These are phyloP conservation scores for Tachina fera DNA, from an alignment of 2,888 invertebrate species.

Conservation along the genomic window DNA sequence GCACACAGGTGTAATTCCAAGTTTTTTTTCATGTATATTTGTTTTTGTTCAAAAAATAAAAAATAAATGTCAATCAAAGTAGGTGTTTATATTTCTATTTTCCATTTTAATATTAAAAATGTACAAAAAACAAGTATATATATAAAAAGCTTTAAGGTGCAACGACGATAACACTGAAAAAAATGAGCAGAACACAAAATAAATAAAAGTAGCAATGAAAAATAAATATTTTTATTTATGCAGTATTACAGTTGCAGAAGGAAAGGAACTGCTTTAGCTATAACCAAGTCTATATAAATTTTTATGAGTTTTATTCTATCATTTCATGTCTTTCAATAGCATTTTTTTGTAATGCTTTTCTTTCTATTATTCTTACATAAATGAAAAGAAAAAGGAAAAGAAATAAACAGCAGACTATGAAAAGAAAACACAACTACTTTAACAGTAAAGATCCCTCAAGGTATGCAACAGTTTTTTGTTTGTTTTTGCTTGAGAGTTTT, in stretches of 20 bases:
- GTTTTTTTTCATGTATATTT: constrained; percentile 9
- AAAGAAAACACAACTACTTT: constrained; percentile 24
- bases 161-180: constrained; percentile 22
- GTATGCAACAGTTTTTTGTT: constrained; percentile 55
- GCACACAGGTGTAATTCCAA: neutral
- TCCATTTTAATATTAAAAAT: constrained; percentile 61
- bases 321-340: constrained; percentile 60
- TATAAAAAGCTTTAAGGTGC: constrained; percentile 50
- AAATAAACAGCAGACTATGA: constrained; percentile 4
- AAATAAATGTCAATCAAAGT: constrained; percentile 72
- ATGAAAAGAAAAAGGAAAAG: constrained; percentile 10
- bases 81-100: constrained; percentile 70
- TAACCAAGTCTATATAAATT: constrained; percentile 39
- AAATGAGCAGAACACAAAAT: constrained; percentile 1
- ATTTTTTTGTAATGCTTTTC: constrained; percentile 47
- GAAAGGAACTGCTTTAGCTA: constrained; percentile 3
- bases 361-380: constrained; percentile 2
- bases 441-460: constrained; percentile 35
- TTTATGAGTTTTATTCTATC: constrained; percentile 59
- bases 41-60: constrained; percentile 26
- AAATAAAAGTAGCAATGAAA: constrained; percentile 22
- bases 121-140: neutral
- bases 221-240: constrained; percentile 47
- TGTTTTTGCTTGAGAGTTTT: neutral
- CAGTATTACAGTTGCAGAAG: neutral